Evolutionary conservation across 2,797 vertebrate genomes (phyloP), one percentile per base, ranked within the genome.

Genomic region (Microctenopoma lineatum): DNA sequence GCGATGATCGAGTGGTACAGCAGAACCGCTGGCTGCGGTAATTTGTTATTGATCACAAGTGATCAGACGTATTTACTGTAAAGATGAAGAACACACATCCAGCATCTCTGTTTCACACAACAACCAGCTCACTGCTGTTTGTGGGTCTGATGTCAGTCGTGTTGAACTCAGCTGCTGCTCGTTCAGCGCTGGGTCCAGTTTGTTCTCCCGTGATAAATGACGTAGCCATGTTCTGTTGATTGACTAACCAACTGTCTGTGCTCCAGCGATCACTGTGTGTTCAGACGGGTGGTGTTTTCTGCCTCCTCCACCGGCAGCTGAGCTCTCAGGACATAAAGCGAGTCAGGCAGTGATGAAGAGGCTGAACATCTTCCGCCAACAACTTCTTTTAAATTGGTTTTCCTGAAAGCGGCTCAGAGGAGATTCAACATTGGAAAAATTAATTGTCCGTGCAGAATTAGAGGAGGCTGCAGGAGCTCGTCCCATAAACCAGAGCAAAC

Each of bases 341-440:
- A 58, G 18, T 55, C 18, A 4, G 52, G 38, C 51, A 34, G 56
- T 58, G 70, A 73, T 42, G 51, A 45, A 77, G 70, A 4, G 15
- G 32, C 39, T 0, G 26, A 44, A 2, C 36, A 0, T 45, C 12
- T 13, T 41, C 60, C 39, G 66, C 65, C 75, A 61, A 42, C 64
- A 62, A 46, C 60, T 57, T 57, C 60, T 57, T 57, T 51, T 48
- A 66, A 75, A 77, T 69, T 7, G 59, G 47, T 62, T 81, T 66
- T 66, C 48, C 56, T 62, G 42, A 21, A 51, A 51, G 73, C 42
- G 0, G 39, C 72, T 65, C 50, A 3, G 15, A 21, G 25, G 27
- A 59, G 70, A 14, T 38, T 58, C 60, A 42, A 55, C 72, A 44
- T 59, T 56, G 57, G 38, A 1, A 38, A 5, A 83, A 65, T 75